Base-by-base conservation (phyloP, 2,888 invertebrate species). In the Meghimatium bilineatum region DNA sequence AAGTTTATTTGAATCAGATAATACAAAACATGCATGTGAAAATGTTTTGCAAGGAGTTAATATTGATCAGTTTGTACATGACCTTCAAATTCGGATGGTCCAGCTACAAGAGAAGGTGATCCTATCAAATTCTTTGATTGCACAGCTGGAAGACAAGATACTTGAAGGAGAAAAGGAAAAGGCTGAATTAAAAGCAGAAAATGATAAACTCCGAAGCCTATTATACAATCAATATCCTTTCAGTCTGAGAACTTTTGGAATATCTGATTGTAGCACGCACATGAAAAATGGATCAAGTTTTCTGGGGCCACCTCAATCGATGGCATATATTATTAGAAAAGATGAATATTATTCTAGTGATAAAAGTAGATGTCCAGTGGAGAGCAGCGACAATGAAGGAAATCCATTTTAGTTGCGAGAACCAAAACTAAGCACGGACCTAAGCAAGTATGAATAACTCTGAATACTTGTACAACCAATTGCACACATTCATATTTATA, bases 321-420 rank as follows among this genome's bases (percentile, higher is more conserved):
- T n/a, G n/a, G 5, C 1, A n/a, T 36, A 36, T 32, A 17, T 63
- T 1, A 23, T 23, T 75, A 34, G 56, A 5, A 60, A 23, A 34
- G 36, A n/a, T 26, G 20, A 17, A 2, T 26, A 26, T n/a, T n/a
- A 10, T 14, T 26, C 26, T 60, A n/a, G 14, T 26, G 10, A 14
- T 36, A 38, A n/a, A 32, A 14, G 63, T 32, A 77, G 63, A 77
- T 38, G n/a, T 17, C 60, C 76, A n/a, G 60, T 77, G 5, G 76
- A 77, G 38, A 77, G 38, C n/a, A 36, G 76, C 20, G 76, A 77
- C 0, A 23, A 36, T 60, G 76, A 77, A n/a, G n/a, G 12, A 26
- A 29, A 36, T 38, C n/a, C 23, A 20, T 52, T 32, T 17, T 74
- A 74, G 52, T 26, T n/a, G n/a, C n/a, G n/a, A n/a, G n/a, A n/a